Evolutionary conservation across 2,888 invertebrate species (phyloP), one percentile per base, ranked within the genome.

Genomic region (Andrena flavipes): DNA sequence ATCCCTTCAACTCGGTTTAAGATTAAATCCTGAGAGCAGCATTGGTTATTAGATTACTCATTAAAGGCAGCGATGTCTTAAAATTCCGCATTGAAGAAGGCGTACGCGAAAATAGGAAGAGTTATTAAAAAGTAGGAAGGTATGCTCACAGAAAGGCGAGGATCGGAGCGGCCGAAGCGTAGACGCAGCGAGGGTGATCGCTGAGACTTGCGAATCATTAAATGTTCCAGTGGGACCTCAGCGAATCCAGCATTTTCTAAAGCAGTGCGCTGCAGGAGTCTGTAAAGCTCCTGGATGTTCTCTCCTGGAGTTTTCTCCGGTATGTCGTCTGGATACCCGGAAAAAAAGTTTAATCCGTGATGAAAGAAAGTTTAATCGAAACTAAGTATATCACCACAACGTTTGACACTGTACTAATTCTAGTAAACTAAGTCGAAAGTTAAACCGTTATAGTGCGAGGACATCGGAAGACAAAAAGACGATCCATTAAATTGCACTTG

Each of bases 121-220:
- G 2, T 51, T 8, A 54, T 3, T 35, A 5, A 23, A 30, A 8
- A 48, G 13, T 26, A 4, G 16, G 8, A 16, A 20, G 2, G 10
- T n/a, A 4, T 49, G 79, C 89, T 91, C 86, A 92, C 92, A 70
- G 89, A 80, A 49, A 84, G 63, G 48, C 81, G 84, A 63, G 86
- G 87, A 59, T 88, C 90, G 16, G 93, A 92, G 80, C 93, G 93
- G 23, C 93, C 93, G 48, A 92, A 93, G 70, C 93, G 91, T 30
- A 93, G 84, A 67, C 93, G 92, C 16, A 93, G 84, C 5, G 92
- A 92, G 1, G 93, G 92, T 23, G 93, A 92, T 64, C 93, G 89
- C 62, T 92, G 91, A 62, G 90, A 91, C 73, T 92, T 92, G 13
- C 92, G 90, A 26, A 90, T 91, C 90, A 93, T 92, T 33, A 92